These are phyloP conservation scores for Lampris incognitus DNA, from an alignment of 2,113 vertebrate genomes.

Conservation along the genomic window DNA sequence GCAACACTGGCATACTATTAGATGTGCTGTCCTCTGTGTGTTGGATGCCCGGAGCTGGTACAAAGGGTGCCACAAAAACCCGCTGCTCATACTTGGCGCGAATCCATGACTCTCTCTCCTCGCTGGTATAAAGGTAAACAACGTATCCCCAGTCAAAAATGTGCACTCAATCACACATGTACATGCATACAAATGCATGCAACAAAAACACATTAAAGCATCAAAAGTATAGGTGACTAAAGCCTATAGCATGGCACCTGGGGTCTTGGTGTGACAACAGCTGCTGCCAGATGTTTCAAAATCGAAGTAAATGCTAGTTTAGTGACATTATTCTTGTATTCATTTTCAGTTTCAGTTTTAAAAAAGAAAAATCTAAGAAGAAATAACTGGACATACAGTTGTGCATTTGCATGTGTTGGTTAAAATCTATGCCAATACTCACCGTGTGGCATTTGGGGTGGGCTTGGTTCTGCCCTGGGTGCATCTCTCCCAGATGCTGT, in stretches of 20 bases:
- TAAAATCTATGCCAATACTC: constrained; percentile 11
- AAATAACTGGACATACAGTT: background rate
- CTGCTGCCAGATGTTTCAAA: background rate
- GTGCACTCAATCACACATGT: background rate
- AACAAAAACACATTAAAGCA: background rate
- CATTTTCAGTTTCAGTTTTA: background rate
- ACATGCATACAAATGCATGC: background rate
- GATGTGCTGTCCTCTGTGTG: constrained; percentile 43
- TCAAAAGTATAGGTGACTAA: background rate
- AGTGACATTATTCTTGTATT: background rate
- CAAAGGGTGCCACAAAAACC: constrained; percentile 88
- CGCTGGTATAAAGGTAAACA: constrained; percentile 73
- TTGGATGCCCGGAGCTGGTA: constrained; percentile 61
- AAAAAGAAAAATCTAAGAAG: background rate
- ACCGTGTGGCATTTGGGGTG: constrained; percentile 88
- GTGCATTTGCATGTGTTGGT: background rate
- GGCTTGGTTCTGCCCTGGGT: constrained; percentile 90
- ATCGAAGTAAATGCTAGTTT: background rate
- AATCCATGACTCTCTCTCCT: constrained; percentile 95
- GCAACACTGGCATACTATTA: constrained; percentile 75
- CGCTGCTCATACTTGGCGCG: constrained; percentile 94
- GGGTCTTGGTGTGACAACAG: background rate
- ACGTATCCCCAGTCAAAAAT: background rate
- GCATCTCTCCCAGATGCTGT: constrained; percentile 93
- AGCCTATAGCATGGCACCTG: background rate